These are phyloP conservation scores for Amphimallon solstitiale DNA, from an alignment of 2,888 invertebrate genomes.

Conservation along the genomic window DNA sequence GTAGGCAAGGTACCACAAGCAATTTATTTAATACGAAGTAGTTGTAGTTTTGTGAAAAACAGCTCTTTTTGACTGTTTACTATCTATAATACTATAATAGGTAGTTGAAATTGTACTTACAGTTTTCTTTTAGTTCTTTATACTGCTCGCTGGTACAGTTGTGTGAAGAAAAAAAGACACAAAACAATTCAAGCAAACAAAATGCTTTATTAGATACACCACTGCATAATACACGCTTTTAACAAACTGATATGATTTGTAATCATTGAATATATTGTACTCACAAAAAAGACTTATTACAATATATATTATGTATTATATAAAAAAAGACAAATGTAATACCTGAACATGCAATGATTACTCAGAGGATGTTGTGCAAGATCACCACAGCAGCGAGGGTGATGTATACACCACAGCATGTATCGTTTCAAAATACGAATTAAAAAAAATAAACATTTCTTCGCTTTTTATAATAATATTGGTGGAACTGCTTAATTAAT, in stretches of 20 bases:
- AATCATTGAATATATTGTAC: slow-evolving; percentile 63
- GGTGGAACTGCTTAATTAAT: slow-evolving; percentile 61
- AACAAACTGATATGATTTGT: slow-evolving; percentile 65
- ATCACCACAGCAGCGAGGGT: slow-evolving; percentile 11
- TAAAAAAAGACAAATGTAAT: slow-evolving; percentile 35
- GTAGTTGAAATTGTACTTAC: too few species aligned
- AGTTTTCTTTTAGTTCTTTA: not conserved
- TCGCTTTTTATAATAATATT: slow-evolving; percentile 50
- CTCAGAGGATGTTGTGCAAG: slow-evolving; percentile 22
- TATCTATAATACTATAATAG: too few species aligned
- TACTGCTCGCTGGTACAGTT: not conserved
- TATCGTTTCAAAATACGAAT: slow-evolving; percentile 37
- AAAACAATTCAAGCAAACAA: slow-evolving; percentile 61
- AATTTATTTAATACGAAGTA: too few species aligned
- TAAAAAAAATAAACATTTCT: slow-evolving; percentile 37
- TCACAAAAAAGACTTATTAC: slow-evolving; percentile 58
- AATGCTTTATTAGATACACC: slow-evolving; percentile 66
- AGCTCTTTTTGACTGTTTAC: too few species aligned
- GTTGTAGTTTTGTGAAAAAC: too few species aligned
- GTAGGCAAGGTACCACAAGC: too few species aligned
- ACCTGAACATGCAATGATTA: slow-evolving; percentile 45
- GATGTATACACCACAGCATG: slow-evolving; percentile 27
- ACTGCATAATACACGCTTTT: slow-evolving; percentile 66
- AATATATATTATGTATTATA: slow-evolving; percentile 43
- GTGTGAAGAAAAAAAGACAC: not conserved